Base-by-base conservation (phyloP, 2,797 vertebrate species). In the Mormyrops boulengeri region DNA sequence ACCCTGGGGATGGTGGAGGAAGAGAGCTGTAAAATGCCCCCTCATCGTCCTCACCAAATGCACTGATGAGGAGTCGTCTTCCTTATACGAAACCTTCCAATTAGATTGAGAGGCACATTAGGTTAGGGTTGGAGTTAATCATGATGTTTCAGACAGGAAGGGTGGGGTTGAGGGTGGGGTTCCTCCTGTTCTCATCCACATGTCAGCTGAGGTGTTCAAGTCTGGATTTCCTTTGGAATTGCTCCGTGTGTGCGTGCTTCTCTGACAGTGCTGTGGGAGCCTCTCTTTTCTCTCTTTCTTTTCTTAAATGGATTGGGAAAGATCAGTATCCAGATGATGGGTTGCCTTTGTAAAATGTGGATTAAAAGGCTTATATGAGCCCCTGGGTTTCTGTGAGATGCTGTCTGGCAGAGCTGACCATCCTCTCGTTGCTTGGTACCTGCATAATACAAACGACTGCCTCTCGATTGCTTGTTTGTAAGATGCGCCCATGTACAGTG, bases 341-440 rank as follows among this genome's bases (percentile, higher is more conserved):
- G 50, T 82, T 84, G 19, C 53, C 49, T 49, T 52, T 60, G 34
- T 62, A 22, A 87, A 62, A 87, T 55, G 1, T 41, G 53, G 34
- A 34, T 87, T 60, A 87, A 87, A 87, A 87, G 52, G 53, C 55
- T 87, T 87, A 62, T 60, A 87, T n/a, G 19, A 41, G 30, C 6
- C 38, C 38, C 14, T 19, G 14, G 34, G 86, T 86, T 55, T 86
- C 11, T 86, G 49, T 9, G 11, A 53, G 49, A 5, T 2, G 3
- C 22, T 30, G 84, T 14, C 85, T 87, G 85, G 6, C 14, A 41
- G 50, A 30, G 34, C 17, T 57, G 53, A 22, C 52, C 30, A 60
- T 87, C 9, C 86, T 62, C 86, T 44, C 9, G 52, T 11, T 41
- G 30, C 34, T n/a, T 9, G 0, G 47, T 53, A 47, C 8, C 52